Base-by-base conservation (phyloP, 2,888 invertebrate species). In the Metallyticus violacea region DNA sequence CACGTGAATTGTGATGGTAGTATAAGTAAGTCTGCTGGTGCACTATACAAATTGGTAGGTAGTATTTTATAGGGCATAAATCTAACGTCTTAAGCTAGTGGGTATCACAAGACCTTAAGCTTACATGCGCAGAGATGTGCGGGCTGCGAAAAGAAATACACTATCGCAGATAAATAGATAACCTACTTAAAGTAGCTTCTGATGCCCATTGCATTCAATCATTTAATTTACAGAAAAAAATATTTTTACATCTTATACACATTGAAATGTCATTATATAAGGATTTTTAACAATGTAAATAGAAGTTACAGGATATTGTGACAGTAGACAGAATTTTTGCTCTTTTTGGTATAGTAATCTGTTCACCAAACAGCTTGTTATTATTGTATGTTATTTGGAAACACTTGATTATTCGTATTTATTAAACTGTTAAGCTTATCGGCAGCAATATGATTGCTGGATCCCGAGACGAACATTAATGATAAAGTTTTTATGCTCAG, bases 1-100 rank as follows among this genome's bases (percentile, higher is more conserved):
- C 89, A 89, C 89, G 89, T 89, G 89, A 89, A 89, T 88, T 85
- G 88, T 89, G 87, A 89, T 89, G 89, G 89, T 88, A 85, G 87
- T 86, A 87, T 88, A 85, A 30, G 76, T 26, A 77, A 29, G 26
- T 28, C 40, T 81, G 26, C 25, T 82, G 15, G 27, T 62, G 77
- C 77, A 78, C 27, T 85, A 40, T 79, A 76, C 62, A 85, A 82
- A 26, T 77, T 28, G 7, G 26, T 81, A 26, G n/a, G 4, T 15
- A 25, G 26, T 62, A 22, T 77, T 28, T 30, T 25, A 77, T 30
- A 25, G 29, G 28, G 9, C 1, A 81, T 30, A 77, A 76, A 26
- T n/a, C 15, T 5, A 9, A 40, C n/a, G 0, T 22, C 26, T 30
- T 28, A 2, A 62, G n/a, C 9, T 7, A 77, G 40, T 40, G 82